Conservation (phyloP, 2,797 vertebrate genomes). For the Botia almorhae region DNA sequence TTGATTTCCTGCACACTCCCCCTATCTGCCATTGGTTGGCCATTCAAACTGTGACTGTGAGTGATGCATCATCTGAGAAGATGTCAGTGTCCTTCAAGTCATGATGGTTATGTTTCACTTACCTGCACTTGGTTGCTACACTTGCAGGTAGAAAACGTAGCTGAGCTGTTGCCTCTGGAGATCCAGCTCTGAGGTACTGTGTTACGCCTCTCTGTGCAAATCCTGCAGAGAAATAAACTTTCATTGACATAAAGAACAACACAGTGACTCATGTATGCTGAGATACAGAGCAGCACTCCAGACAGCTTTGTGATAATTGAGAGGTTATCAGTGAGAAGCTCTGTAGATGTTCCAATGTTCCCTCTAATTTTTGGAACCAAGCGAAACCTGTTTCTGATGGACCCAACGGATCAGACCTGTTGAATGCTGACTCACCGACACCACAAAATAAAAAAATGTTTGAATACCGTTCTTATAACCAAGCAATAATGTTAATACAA, state of each 20-base stretch:
- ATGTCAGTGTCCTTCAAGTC: constrained; percentile 21
- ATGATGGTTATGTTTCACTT: constrained; percentile 24
- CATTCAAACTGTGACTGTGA: too few relatives aligned
- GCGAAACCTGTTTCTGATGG: background rate
- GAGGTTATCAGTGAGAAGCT: constrained; percentile 67
- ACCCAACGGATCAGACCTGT: too few relatives aligned
- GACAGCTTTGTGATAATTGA: constrained; percentile 72
- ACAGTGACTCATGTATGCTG: constrained; percentile 22
- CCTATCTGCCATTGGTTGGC: too few relatives aligned
- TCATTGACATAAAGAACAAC: background rate
- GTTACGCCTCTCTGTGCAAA: constrained; percentile 67
- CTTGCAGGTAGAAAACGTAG: constrained; percentile 75
- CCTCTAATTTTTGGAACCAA: background rate
- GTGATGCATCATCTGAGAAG: background rate
- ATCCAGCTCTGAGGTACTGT: constrained; percentile 72
- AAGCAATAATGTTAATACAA: too few relatives aligned
- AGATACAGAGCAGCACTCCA: constrained; percentile 13
- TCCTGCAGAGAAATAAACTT: constrained; percentile 60
- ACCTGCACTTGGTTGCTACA: constrained; percentile 67
- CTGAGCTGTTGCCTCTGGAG: constrained; percentile 67
- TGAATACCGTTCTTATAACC: too few relatives aligned
- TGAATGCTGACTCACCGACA: too few relatives aligned
- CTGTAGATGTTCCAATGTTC: background rate
- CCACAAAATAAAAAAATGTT: too few relatives aligned
- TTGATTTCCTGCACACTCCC: too few relatives aligned